A percentile compares a stretch with the other conserved stretches of the same genome.
Evolutionary conservation across 2,797 vertebrate species (phyloP).

Genomic region (Sebastes miniatus): DNA sequence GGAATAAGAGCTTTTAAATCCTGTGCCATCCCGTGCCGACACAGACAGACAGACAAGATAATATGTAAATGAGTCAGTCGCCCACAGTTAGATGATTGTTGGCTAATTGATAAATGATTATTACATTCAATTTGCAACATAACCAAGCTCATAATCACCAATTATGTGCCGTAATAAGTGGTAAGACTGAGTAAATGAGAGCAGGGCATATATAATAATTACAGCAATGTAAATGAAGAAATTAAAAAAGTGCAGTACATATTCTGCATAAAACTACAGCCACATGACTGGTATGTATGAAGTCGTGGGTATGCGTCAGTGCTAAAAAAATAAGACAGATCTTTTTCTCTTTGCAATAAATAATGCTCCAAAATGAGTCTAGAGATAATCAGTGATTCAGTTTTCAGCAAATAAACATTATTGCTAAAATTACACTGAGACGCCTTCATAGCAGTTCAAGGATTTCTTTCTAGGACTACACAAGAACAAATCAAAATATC

Average conservation of each 20-base stretch:
- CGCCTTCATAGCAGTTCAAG: background rate
- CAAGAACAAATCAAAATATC: constrained; percentile 19
- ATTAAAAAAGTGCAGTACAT: background rate
- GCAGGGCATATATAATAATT: constrained; percentile 5
- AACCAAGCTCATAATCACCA: constrained; percentile 27
- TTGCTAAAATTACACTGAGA: background rate
- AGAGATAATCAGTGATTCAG: background rate
- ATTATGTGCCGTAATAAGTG: constrained; percentile 25
- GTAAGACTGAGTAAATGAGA: constrained; percentile 17
- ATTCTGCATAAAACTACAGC: background rate
- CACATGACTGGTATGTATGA: background rate
- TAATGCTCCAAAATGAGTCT: background rate
- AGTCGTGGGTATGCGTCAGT: background rate
- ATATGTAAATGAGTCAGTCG: constrained; percentile 14
- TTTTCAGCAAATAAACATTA: background rate
- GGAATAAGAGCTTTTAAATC: no score
- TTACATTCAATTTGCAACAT: constrained; percentile 40
- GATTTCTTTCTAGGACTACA: background rate
- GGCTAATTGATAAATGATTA: constrained; percentile 46
- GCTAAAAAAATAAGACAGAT: background rate
- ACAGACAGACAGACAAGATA: background rate
- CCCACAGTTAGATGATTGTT: constrained; percentile 25
- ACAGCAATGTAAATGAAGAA: constrained; percentile 1
- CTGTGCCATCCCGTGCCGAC: no score
- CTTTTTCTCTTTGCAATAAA: background rate